These are phyloP conservation scores for Xenopus borealis DNA, from an alignment of 2,113 vertebrate genomes.

Conservation along the genomic window DNA sequence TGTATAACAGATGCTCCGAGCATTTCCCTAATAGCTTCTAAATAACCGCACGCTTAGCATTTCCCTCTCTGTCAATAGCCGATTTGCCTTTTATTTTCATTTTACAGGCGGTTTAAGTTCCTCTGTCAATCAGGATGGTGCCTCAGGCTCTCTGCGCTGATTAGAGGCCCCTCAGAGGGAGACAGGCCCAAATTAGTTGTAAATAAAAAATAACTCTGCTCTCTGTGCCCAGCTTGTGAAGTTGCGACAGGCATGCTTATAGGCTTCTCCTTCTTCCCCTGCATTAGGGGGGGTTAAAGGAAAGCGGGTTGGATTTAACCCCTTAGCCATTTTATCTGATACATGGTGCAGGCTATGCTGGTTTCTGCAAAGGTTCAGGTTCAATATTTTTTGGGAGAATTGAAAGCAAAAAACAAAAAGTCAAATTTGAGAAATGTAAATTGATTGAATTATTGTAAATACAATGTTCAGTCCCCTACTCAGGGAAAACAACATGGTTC, in stretches of 20 bases:
- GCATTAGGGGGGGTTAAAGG: neutral
- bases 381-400: too few species aligned
- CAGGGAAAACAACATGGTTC: too few species aligned
- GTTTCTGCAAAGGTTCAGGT: too few species aligned
- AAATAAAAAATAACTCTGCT: conserved; percentile 98
- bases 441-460: too few species aligned
- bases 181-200: conserved; percentile 97
- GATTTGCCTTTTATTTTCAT: conserved; percentile 73
- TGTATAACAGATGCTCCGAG: conserved; percentile 74
- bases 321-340: too few species aligned
- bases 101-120: conserved; percentile 75
- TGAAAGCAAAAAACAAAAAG: too few species aligned
- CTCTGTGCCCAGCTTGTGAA: conserved; percentile 93
- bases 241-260: conserved; percentile 69
- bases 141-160: conserved; percentile 92
- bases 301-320: too few species aligned
- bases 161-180: conserved; percentile 95
- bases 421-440: too few species aligned
- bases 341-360: too few species aligned
- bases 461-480: too few species aligned
- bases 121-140: conserved; percentile 90
- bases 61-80: conserved; percentile 69
- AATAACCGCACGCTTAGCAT: conserved; percentile 69
- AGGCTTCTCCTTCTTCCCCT: conserved; percentile 46
- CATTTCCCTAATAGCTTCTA: conserved; percentile 69